Conservation (phyloP, 2,797 vertebrate species). For the Danio tinwini region DNA sequence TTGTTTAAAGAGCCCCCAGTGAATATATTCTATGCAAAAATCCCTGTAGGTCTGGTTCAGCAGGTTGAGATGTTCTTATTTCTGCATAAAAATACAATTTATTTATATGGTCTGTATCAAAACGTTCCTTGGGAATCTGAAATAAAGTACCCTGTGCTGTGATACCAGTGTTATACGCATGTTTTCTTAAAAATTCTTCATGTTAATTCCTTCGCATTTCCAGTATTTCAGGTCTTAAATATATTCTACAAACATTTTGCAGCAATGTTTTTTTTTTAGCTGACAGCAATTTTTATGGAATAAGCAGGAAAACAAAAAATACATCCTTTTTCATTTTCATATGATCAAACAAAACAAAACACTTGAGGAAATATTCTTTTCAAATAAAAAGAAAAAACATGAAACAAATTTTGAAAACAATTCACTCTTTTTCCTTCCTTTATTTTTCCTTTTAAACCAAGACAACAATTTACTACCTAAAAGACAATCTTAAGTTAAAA, state of each 20-base stretch:
- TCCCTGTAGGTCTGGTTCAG: conserved; percentile 74
- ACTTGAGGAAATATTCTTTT: conserved; percentile 79
- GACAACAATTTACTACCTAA: conserved; percentile 89
- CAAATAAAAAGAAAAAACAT: conserved; percentile 74
- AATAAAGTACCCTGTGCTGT: conserved; percentile 85
- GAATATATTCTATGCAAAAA: conserved; percentile 71
- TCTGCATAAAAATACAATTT: conserved; percentile 84
- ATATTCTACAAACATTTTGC: conserved; percentile 88
- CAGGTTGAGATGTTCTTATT: conserved; percentile 72
- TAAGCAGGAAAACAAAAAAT: conserved; percentile 78
- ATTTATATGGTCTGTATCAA: conserved; percentile 78
- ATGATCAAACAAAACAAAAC: conserved; percentile 88
- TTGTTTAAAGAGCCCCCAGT: conserved; percentile 66
- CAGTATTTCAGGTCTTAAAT: conserved; percentile 84
- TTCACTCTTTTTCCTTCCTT: conserved; percentile 79
- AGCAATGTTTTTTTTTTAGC: conserved; percentile 78
- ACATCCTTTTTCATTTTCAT: conserved; percentile 78
- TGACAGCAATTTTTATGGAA: conserved; percentile 87
- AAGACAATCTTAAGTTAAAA: conserved; percentile 89
- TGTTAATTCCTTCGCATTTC: conserved; percentile 72
- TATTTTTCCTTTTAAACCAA: conserved; percentile 79
- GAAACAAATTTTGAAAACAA: conserved; percentile 66
- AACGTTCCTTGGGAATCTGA: conserved; percentile 75
- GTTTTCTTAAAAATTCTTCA: conserved; percentile 72
- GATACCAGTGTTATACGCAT: conserved; percentile 78